Evolutionary conservation across 2,888 invertebrate species (phyloP).

Genomic region (Drosophila neoperkinsi): DNA sequence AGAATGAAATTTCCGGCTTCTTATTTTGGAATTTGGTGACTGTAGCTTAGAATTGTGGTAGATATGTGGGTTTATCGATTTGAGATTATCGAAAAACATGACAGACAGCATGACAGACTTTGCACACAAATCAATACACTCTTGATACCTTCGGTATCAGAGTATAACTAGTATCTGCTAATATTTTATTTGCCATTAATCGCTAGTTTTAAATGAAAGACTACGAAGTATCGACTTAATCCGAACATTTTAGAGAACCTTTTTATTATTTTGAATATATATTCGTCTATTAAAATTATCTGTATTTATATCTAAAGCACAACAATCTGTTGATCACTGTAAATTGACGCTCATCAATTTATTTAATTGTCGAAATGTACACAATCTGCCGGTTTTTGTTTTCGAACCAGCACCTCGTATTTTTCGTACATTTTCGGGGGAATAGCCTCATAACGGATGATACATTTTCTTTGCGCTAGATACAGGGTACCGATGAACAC

Average conservation of each 20-base stretch:
- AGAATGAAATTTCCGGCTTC: no score
- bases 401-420: slow-evolving; percentile 54
- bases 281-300: not conserved
- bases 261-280: not conserved
- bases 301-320: not conserved
- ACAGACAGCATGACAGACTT: no score
- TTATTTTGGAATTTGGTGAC: no score
- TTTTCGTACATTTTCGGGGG: slow-evolving; percentile 10
- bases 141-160: no score
- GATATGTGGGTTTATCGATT: no score
- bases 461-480: slow-evolving; percentile 30
- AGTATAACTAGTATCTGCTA: no score
- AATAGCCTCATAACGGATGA: slow-evolving; percentile 37
- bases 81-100: no score
- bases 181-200: no score
- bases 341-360: not conserved
- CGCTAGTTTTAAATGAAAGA: not conserved
- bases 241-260: not conserved
- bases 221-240: not conserved
- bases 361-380: not conserved
- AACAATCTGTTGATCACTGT: not conserved
- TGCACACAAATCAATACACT: no score
- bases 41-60: no score
- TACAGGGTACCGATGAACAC: slow-evolving; percentile 42
- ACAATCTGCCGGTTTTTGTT: not conserved